Base-by-base conservation (phyloP, 2,888 invertebrate species). In the Drosophila sordidula region DNA sequence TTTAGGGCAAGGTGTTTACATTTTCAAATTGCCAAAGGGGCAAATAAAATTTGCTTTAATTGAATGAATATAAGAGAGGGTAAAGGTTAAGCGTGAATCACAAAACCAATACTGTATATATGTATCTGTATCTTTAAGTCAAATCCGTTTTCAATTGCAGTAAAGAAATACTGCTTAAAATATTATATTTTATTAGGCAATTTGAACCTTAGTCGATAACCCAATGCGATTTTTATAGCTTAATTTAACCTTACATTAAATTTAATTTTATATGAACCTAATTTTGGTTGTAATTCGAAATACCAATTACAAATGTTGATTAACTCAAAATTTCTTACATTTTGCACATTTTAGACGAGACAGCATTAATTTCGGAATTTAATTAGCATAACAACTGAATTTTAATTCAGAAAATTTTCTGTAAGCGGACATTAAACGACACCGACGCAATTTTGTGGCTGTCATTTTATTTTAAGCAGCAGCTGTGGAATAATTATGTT, bases 341-440 rank as follows among this genome's bases (percentile, higher is more conserved):
- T 42, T 44, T n/a, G 29, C 46, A 29, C 18, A 29, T 46, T 55
- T 47, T 14, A 29, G 2, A 18, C 5, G 6, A n/a, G 11, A 3
- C 16, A 14, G 25, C 39, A 61, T 38, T 36, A 8, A 45, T 36
- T 50, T 32, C 9, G 8, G 26, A 45, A 61, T 54, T 69, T 36
- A 61, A 61, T 55, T 51, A 55, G 50, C 39, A 39, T 26, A 42
- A 32, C 18, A 11, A 3, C 14, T 36, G 71, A 5, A 14, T 47
- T 49, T 52, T 25, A 22, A 45, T 46, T 18, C 16, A 1, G 34
- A 39, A 56, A 16, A 9, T 34, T 26, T 26, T 25, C 25, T 14
- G 14, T 6, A 42, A 46, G 36, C 25, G 36, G 16, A 14, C 47
- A 32, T 56, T 51, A 51, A 70, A 41, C 25, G 41, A 8, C 16